phyloP scores from a whole-genome alignment of 2,797 vertebrate species.

The Danio kyathit region DNA sequence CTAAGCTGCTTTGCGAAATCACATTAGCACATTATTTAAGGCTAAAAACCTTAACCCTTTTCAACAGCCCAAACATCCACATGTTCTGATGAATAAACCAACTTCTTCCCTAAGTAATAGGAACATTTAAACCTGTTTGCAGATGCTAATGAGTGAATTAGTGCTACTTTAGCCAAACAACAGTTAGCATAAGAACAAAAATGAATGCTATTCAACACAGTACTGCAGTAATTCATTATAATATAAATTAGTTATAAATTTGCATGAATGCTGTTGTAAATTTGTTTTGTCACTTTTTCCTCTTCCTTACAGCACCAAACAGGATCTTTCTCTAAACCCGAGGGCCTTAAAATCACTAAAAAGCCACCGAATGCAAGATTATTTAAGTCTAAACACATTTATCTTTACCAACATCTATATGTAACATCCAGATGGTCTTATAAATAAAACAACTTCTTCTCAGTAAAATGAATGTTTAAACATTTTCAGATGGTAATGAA shows the following conservation, averaged over 20 bases:
- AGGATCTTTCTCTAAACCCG: neutral
- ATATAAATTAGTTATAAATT: neutral
- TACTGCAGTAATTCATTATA: neutral
- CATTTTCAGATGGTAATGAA: neutral
- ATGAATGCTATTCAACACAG: neutral
- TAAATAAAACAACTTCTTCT: neutral
- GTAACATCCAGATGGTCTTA: neutral
- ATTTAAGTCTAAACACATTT: neutral
- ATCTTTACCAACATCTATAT: neutral
- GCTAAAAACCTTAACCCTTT: conserved; percentile 42
- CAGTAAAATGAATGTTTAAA: neutral
- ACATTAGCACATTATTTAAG: conserved; percentile 65
- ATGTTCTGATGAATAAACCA: conserved; percentile 47
- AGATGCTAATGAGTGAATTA: conserved; percentile 39
- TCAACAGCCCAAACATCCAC: conserved; percentile 49
- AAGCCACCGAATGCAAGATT: neutral
- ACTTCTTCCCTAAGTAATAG: conserved; percentile 4
- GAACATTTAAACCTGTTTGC: conserved; percentile 22
- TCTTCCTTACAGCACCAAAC: neutral
- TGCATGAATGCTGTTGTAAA: neutral
- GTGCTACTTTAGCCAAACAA: conserved; percentile 8
- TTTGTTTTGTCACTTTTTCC: neutral
- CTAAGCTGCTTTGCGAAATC: conserved; percentile 64
- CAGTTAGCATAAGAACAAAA: neutral
- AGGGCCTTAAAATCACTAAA: neutral